These are phyloP conservation scores for Melanotaenia maccullochi DNA, from an alignment of 2,797 vertebrate genomes.

Conservation along the genomic window DNA sequence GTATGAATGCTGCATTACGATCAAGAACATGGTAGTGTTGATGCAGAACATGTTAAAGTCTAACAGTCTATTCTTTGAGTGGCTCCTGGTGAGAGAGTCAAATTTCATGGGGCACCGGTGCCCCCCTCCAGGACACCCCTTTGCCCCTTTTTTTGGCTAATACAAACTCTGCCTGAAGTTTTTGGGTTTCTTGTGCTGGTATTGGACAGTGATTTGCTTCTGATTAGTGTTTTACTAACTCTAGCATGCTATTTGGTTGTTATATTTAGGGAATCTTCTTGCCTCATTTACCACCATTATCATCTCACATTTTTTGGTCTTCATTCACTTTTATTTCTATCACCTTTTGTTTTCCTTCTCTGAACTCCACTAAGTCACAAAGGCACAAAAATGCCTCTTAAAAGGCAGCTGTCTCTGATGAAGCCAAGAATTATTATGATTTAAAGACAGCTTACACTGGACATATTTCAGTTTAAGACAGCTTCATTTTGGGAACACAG, in stretches of 20 bases:
- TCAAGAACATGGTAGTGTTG: too few relatives aligned
- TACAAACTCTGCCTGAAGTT: background rate
- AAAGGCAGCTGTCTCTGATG: slow-evolving; percentile 30
- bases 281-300: slow-evolving; percentile 17
- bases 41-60: too few relatives aligned
- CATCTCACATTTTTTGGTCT: slow-evolving; percentile 33
- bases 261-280: background rate
- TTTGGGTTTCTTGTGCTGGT: background rate
- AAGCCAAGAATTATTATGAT: slow-evolving; percentile 48
- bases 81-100: too few relatives aligned
- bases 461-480: slow-evolving; percentile 50
- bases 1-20: too few relatives aligned
- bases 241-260: background rate
- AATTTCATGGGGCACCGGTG: too few relatives aligned
- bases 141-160: too few relatives aligned
- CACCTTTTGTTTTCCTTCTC: slow-evolving; percentile 35
- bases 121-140: too few relatives aligned
- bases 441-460: slow-evolving; percentile 38
- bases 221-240: background rate
- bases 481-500: slow-evolving; percentile 48
- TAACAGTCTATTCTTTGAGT: too few relatives aligned
- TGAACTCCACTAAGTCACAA: slow-evolving; percentile 39
- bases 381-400: slow-evolving; percentile 21
- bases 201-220: background rate
- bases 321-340: slow-evolving; percentile 12